Evolutionary conservation across 2,888 invertebrate genomes (phyloP).

Genomic region (Lobophora halterata): DNA sequence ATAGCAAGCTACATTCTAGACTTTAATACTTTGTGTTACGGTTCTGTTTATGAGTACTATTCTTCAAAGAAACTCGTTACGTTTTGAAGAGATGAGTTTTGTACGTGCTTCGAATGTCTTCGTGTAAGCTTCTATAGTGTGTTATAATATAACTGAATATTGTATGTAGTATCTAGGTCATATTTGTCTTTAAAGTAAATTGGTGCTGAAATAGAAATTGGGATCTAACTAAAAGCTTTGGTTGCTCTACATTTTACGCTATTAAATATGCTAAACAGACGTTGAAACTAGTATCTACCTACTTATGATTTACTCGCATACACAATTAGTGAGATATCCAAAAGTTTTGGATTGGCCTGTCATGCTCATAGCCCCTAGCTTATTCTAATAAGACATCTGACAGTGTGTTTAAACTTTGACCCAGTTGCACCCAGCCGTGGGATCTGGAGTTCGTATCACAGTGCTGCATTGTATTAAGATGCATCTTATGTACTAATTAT

Average conservation of each 20-base stretch:
- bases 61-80: slow-evolving; percentile 27
- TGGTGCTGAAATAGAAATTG: too few relatives aligned
- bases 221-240: too few relatives aligned
- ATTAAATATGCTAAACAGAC: too few relatives aligned
- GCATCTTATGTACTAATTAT: slow-evolving; percentile 34
- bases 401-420: slow-evolving; percentile 41
- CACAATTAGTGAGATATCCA: too few relatives aligned
- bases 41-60: slow-evolving; percentile 4
- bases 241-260: too few relatives aligned
- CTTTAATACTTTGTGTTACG: slow-evolving; percentile 8
- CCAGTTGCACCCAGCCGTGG: slow-evolving; percentile 30
- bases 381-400: slow-evolving; percentile 34
- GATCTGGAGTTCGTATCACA: slow-evolving; percentile 41
- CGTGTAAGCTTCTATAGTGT: slow-evolving; percentile 2
- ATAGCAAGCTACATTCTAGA: slow-evolving; percentile 1
- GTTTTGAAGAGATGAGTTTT: slow-evolving; percentile 21
- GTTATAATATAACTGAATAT: slow-evolving; percentile 1
- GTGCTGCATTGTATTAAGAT: slow-evolving; percentile 34
- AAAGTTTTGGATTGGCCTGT: too few relatives aligned
- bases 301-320: too few relatives aligned
- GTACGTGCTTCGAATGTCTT: slow-evolving; percentile 18
- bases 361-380: too few relatives aligned
- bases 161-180: background rate
- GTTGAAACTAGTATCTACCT: too few relatives aligned
- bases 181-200: background rate